Evolutionary conservation across 2,113 vertebrate genomes (phyloP).

Genomic region (Eleginops maclovinus): DNA sequence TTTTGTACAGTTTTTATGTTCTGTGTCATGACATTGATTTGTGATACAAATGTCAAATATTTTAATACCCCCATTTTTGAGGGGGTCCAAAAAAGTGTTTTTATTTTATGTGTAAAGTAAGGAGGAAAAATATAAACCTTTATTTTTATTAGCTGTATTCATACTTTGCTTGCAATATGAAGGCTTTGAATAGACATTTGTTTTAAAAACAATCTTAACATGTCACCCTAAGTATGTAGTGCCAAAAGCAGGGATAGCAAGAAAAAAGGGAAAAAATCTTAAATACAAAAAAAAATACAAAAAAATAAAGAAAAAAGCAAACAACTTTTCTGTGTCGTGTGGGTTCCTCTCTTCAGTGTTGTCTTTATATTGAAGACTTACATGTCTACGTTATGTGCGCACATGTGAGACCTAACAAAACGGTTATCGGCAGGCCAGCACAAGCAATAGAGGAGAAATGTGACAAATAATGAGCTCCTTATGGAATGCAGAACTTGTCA

Average conservation of each 20-base stretch:
- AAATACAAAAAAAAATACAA: constrained; percentile 56
- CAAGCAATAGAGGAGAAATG: no score
- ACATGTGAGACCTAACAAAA: no score
- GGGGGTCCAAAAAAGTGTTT: constrained; percentile 93
- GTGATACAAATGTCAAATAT: constrained; percentile 99
- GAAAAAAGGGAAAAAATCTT: constrained; percentile 66
- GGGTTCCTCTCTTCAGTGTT: background rate
- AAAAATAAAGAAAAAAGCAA: constrained; percentile 73
- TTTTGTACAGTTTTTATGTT: constrained; percentile 97
- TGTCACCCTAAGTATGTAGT: constrained; percentile 93
- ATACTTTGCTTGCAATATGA: constrained; percentile 93
- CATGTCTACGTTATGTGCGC: background rate
- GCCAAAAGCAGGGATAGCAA: constrained; percentile 88
- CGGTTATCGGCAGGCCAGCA: no score
- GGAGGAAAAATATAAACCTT: constrained; percentile 95
- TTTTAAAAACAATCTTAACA: constrained; percentile 88
- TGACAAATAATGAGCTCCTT: no score
- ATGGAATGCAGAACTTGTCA: no score
- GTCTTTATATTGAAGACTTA: background rate
- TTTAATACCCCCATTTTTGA: constrained; percentile 99
- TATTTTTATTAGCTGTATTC: constrained; percentile 99
- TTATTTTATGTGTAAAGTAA: constrained; percentile 98
- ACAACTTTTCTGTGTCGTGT: constrained; percentile 33
- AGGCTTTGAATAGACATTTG: constrained; percentile 92
- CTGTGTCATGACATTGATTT: constrained; percentile 91